phyloP scores from a whole-genome alignment of 2,888 invertebrate species.

The Candidula unifasciata region DNA sequence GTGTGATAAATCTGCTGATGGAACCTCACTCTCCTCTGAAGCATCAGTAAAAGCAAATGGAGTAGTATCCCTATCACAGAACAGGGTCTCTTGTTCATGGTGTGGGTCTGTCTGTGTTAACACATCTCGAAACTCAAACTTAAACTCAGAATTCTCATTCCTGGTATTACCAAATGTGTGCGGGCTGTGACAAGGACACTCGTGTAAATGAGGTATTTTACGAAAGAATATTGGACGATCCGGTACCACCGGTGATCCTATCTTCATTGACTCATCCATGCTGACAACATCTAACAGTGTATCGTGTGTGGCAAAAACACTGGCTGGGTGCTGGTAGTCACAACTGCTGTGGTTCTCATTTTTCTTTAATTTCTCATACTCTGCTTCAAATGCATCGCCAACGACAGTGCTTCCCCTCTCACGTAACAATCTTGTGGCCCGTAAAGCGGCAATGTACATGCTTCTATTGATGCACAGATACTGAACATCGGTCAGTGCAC shows the following conservation, averaged over 20 bases:
- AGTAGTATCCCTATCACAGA: neutral
- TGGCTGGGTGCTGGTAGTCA: neutral
- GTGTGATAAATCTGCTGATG: too few relatives aligned
- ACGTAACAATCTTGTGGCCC: constrained; percentile 83
- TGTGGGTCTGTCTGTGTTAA: neutral
- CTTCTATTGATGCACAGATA: constrained; percentile 91
- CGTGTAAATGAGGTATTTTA: constrained; percentile 23
- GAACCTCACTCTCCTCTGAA: too few relatives aligned
- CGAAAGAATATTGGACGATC: constrained; percentile 36
- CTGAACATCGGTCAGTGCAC: constrained; percentile 89
- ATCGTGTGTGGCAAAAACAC: neutral
- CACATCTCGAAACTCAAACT: neutral
- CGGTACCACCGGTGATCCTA: constrained; percentile 32
- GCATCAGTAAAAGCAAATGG: too few relatives aligned
- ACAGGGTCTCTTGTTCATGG: neutral
- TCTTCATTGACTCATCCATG: constrained; percentile 7
- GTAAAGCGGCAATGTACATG: constrained; percentile 92
- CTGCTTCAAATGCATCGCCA: constrained; percentile 61
- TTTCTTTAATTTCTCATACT: constrained; percentile 57
- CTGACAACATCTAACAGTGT: constrained; percentile 5
- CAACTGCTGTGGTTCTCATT: constrained; percentile 39
- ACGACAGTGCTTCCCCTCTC: constrained; percentile 47
- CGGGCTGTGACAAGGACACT: neutral
- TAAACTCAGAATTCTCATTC: neutral
- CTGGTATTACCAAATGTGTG: constrained; percentile 25